Conservation (phyloP, 2,888 invertebrate species). For the Abscondita cerata region DNA sequence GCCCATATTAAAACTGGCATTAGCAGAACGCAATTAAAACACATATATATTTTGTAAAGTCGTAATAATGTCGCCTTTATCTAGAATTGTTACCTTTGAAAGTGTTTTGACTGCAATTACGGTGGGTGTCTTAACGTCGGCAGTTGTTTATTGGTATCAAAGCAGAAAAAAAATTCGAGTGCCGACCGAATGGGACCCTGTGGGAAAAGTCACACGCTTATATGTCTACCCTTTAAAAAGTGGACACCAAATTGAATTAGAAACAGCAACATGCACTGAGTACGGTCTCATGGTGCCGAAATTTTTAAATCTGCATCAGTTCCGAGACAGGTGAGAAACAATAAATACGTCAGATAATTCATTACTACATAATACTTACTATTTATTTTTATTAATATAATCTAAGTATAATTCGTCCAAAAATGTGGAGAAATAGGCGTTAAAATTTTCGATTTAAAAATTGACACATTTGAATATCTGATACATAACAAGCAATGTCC, state of each 20-base stretch:
- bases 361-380: background rate
- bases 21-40: too few relatives aligned
- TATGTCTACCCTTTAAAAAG: slow-evolving; percentile 58
- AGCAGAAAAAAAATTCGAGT: slow-evolving; percentile 47
- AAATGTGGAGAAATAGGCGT: too few relatives aligned
- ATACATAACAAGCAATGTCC: too few relatives aligned
- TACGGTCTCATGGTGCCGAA: slow-evolving; percentile 47
- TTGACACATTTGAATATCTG: too few relatives aligned
- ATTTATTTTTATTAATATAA: too few relatives aligned
- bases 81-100: background rate
- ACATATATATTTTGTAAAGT: too few relatives aligned
- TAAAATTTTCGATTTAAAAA: too few relatives aligned
- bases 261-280: slow-evolving; percentile 50
- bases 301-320: background rate
- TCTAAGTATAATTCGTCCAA: too few relatives aligned
- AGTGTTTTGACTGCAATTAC: background rate
- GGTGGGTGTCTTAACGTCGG: background rate
- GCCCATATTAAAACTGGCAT: too few relatives aligned
- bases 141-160: slow-evolving; percentile 19
- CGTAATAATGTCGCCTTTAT: background rate
- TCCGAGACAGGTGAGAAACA: slow-evolving; percentile 14
- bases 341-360: background rate
- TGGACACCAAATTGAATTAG: slow-evolving; percentile 50
- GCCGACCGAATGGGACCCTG: slow-evolving; percentile 48
- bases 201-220: slow-evolving; percentile 52